phyloP scores from a whole-genome alignment of 2,113 vertebrate species.

The Procavia capensis region DNA sequence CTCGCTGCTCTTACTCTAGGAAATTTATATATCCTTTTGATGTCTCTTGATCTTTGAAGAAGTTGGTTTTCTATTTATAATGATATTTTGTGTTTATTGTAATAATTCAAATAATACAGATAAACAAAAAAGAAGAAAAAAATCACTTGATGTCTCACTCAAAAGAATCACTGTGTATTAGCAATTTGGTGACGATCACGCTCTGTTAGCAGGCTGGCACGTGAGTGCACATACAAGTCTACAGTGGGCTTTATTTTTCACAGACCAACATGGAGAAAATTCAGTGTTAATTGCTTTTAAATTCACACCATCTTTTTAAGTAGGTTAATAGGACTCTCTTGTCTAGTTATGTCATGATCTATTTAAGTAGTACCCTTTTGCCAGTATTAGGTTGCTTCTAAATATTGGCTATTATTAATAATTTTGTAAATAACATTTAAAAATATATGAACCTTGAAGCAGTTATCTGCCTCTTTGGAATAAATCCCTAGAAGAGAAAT shows the following conservation, averaged over 20 bases:
- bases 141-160: background rate
- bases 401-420: constrained; percentile 49
- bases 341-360: background rate
- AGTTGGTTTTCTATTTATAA: constrained; percentile 34
- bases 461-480: constrained; percentile 33
- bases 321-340: background rate
- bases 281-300: background rate
- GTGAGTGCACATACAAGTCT: accelerated
- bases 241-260: background rate
- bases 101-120: constrained; percentile 13
- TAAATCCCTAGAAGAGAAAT: constrained; percentile 40
- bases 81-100: background rate
- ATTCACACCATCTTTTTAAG: background rate
- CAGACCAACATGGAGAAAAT: background rate
- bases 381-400: background rate
- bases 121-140: background rate
- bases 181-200: background rate
- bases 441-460: background rate
- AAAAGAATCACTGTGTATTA: background rate
- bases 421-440: background rate
- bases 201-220: accelerated
- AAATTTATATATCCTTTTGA: background rate
- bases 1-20: background rate
- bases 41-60: constrained; percentile 8
- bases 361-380: constrained; percentile 3